A percentile compares a stretch with the other conserved stretches of the same genome.
Conservation (phyloP, 1,140 invertebrate species). For the Telenomus remus region DNA sequence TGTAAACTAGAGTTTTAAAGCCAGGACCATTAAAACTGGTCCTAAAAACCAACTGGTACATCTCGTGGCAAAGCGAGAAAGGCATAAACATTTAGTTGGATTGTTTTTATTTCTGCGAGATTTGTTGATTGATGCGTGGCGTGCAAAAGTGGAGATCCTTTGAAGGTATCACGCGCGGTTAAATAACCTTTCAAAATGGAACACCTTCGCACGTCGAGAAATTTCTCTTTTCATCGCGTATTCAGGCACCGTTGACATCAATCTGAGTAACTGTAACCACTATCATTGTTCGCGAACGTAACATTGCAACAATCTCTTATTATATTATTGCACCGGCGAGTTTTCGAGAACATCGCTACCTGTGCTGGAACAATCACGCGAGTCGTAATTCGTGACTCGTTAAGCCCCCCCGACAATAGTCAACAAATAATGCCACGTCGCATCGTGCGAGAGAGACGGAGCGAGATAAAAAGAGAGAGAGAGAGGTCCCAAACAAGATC, state of each 20-base stretch:
- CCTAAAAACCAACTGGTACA: too few relatives aligned
- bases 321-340: conserved; percentile 21
- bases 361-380: conserved; percentile 35
- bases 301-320: conserved; percentile 13
- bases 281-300: conserved; percentile 44
- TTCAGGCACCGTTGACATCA: conserved; percentile 18
- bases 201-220: conserved; percentile 24
- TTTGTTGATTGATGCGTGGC: background rate
- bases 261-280: conserved; percentile 37
- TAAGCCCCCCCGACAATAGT: conserved; percentile 53
- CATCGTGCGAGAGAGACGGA: conserved; percentile 15
- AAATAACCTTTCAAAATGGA: conserved; percentile 38
- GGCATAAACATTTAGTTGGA: too few relatives aligned
- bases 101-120: too few relatives aligned
- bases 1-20: too few relatives aligned
- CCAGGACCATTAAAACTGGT: too few relatives aligned
- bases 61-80: too few relatives aligned
- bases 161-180: conserved; percentile 8
- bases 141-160: background rate
- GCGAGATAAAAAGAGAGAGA: too few relatives aligned
- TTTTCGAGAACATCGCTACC: conserved; percentile 41
- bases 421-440: conserved; percentile 55
- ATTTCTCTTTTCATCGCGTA: conserved; percentile 42
- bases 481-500: conserved; percentile 32
- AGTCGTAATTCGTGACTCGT: conserved; percentile 57